Base-by-base conservation (phyloP, 2,888 invertebrate species). In the Pyrgus malvae region DNA sequence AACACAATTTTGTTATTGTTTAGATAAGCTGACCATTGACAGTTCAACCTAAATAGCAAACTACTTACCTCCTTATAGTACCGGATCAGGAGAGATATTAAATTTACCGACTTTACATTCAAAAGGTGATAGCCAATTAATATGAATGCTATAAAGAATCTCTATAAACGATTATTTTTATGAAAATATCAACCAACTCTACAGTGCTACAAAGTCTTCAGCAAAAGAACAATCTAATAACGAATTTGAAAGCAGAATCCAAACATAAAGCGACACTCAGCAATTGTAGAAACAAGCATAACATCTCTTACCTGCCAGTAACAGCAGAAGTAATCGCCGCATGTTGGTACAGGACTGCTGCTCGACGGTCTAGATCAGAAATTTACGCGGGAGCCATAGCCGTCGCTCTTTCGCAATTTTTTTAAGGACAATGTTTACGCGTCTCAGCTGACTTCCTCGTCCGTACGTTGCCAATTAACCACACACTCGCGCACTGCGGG, bases 401-500 rank as follows among this genome's bases (percentile, higher is more conserved):
- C 76, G 76, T 72, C 78, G 71, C 75, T 77, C 66, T 64, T 72
- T 73, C 72, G 68, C 69, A 66, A 73, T 75, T 62, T 67, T 65
- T 64, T 62, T 66, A 66, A 66, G 67, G 70, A 66, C 74, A 81
- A 78, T 88, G 84, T 88, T 88, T 90, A 87, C 85, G 82, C 80
- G 78, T 71, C 85, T 83, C 90, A 89, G 89, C 89, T 89, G 89
- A 84, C 72, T 77, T 74, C 69, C 68, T 71, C 72, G 75, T 74
- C 72, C 75, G 70, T 78, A 75, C 74, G 73, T 77, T 80, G 87
- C 87, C 80, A 86, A 89, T 86, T 81, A 84, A 83, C 74, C 85
- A 88, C 85, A 86, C 88, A 89, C 89, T 85, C 87, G 83, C 86
- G 81, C 88, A 88, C 88, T 87, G 87, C 89, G 85, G 86, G 82